phyloP scores from a whole-genome alignment of 2,888 invertebrate species.

The Cheilosia grossa region DNA sequence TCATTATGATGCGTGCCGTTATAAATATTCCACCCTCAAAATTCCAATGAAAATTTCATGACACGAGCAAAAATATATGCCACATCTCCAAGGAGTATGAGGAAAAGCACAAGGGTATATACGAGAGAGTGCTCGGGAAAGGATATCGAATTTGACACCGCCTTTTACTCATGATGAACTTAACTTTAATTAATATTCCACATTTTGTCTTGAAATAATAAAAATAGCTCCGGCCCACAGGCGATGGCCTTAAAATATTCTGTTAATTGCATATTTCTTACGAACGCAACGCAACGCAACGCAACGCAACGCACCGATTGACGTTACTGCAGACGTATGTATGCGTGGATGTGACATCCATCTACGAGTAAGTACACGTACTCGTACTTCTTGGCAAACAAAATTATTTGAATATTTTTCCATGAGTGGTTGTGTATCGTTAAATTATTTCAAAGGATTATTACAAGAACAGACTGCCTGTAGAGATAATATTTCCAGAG shows the following conservation, averaged over 20 bases:
- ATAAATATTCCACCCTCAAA: constrained; percentile 41
- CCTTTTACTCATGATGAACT: constrained; percentile 30
- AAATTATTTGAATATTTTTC: too few relatives aligned
- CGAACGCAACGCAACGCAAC: background rate
- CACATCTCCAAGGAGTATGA: background rate
- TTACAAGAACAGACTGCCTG: background rate
- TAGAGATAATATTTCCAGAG: too few relatives aligned
- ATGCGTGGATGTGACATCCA: background rate
- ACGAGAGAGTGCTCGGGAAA: background rate
- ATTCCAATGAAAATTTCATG: constrained; percentile 66
- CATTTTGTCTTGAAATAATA: constrained; percentile 65
- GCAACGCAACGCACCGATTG: constrained; percentile 3
- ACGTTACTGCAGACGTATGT: too few relatives aligned
- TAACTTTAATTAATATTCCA: constrained; percentile 62
- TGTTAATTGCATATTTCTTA: constrained; percentile 61
- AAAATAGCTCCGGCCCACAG: constrained; percentile 54
- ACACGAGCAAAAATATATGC: constrained; percentile 28
- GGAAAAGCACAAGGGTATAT: background rate
- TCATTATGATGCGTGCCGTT: constrained; percentile 64
- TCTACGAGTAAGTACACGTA: background rate
- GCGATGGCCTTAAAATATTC: constrained; percentile 66
- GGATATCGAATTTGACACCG: constrained; percentile 65
- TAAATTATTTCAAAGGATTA: constrained; percentile 1
- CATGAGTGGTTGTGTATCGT: background rate
- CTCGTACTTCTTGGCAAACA: background rate